phyloP scores from a whole-genome alignment of 2,797 vertebrate genomes.

The Ctenosaura bakeri region DNA sequence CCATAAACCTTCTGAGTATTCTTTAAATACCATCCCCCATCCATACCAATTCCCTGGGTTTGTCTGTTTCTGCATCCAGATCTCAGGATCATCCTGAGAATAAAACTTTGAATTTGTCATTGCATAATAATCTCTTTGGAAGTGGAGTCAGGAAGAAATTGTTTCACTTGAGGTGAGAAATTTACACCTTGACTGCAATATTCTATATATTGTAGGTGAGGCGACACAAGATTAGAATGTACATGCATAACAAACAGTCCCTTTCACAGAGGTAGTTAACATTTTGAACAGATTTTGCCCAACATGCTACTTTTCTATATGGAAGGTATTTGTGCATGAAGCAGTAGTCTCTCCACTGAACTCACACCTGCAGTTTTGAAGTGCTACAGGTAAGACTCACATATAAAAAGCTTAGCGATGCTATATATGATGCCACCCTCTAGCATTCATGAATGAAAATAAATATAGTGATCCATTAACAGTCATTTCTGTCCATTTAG shows the following conservation, averaged over 20 bases:
- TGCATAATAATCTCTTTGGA: neutral
- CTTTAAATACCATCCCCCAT: neutral
- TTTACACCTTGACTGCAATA: neutral
- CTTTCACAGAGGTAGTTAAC: neutral
- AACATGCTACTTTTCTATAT: neutral
- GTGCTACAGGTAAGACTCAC: neutral
- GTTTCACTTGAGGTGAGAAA: neutral
- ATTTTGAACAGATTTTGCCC: neutral
- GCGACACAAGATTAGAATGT: neutral
- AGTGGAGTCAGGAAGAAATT: neutral
- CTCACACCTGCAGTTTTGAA: neutral
- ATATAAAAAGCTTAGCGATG: neutral
- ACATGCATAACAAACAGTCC: neutral
- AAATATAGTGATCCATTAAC: conserved; percentile 15
- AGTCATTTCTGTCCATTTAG: conserved; percentile 36
- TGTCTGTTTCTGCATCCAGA: neutral
- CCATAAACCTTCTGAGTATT: neutral
- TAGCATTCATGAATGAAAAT: conserved; percentile 12
- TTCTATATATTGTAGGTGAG: neutral
- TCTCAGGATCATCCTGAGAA: neutral
- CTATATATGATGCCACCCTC: neutral
- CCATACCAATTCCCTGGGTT: neutral
- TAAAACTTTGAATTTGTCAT: neutral
- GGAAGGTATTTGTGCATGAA: neutral
- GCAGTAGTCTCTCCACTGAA: neutral